Evolutionary conservation across 2,113 vertebrate genomes (phyloP).

Genomic region (Procavia capensis): DNA sequence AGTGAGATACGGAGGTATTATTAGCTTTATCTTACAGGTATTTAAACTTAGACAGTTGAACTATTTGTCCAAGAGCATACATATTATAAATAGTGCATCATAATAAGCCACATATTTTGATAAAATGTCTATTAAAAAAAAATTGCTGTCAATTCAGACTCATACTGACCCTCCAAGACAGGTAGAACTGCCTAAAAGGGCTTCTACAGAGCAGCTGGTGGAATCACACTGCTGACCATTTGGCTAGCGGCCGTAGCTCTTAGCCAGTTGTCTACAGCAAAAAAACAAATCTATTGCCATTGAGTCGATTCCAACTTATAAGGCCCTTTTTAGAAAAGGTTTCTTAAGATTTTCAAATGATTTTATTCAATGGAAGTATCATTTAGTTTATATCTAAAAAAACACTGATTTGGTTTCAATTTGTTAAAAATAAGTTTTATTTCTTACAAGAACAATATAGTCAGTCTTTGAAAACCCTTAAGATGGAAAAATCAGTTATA

Average conservation of each 20-base stretch:
- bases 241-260: no score
- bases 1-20: background rate
- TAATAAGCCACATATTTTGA: constrained; percentile 18
- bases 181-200: no score
- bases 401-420: background rate
- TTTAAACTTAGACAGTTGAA: background rate
- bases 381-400: background rate
- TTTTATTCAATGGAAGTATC: background rate
- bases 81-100: background rate
- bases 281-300: no score
- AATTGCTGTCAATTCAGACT: no score
- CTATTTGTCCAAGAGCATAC: background rate
- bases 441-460: background rate
- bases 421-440: background rate
- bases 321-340: no score
- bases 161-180: no score
- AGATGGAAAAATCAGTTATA: background rate
- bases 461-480: background rate
- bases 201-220: no score
- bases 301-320: no score
- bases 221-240: no score
- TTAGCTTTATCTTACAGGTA: background rate
- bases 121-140: background rate
- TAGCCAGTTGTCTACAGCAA: no score
- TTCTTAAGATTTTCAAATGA: background rate